Percentiles rank a stretch among this genome's conserved stretches.
Conservation (phyloP, 2,113 vertebrate genomes). For the Myotis brandtii region DNA sequence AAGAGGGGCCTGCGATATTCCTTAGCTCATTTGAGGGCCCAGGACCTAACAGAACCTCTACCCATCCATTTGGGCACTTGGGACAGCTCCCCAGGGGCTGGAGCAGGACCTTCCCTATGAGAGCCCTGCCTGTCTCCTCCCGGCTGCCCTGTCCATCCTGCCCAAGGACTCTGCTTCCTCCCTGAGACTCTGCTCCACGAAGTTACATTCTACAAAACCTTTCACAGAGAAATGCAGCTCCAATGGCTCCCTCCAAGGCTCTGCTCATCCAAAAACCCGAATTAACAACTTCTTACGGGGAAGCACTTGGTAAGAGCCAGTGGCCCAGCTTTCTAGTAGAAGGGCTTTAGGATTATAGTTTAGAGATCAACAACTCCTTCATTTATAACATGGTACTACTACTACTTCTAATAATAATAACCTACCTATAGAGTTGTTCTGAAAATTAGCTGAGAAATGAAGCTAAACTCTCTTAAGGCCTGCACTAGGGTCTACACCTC, state of each 20-base stretch:
- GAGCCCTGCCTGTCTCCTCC: not conserved
- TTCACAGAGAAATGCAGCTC: not conserved
- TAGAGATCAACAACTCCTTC: not conserved
- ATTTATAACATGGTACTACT: not conserved
- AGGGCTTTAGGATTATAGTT: not conserved
- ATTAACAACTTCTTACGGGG: not conserved
- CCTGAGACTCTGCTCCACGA: not conserved
- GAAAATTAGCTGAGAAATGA: not conserved
- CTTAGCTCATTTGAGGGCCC: not conserved
- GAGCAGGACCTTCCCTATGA: not conserved
- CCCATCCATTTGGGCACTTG: rapidly evolving
- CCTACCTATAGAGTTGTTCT: not conserved
- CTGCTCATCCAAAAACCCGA: not conserved
- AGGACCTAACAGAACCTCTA: not conserved
- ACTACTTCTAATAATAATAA: not conserved
- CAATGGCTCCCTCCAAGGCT: not conserved
- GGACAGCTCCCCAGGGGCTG: not conserved
- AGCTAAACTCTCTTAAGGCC: not conserved
- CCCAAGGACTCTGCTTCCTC: not conserved
- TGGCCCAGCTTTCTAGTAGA: not conserved
- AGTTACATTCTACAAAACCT: not conserved
- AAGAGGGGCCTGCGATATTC: not conserved
- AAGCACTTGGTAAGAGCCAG: not conserved
- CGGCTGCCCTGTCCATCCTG: not conserved
- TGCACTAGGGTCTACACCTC: too few species aligned